These are phyloP conservation scores for Erpobdella octoculata DNA, from an alignment of 2,888 invertebrate genomes.

Conservation along the genomic window DNA sequence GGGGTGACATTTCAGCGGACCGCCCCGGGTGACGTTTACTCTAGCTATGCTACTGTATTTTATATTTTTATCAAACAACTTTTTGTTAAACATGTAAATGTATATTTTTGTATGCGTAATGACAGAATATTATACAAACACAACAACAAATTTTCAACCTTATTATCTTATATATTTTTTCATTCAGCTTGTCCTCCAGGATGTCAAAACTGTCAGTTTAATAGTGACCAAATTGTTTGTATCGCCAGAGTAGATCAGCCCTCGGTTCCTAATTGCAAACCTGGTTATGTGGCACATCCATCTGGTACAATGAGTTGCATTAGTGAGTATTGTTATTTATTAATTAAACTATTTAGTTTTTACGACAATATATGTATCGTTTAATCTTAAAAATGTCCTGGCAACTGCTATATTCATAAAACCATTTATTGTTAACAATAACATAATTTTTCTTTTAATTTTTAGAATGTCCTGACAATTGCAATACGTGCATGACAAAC, in stretches of 20 bases:
- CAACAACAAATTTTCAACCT: no score
- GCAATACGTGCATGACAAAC: background rate
- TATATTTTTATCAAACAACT: no score
- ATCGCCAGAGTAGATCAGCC: background rate
- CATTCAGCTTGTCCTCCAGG: constrained; percentile 29
- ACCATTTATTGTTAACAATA: no score
- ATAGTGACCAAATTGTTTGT: constrained; percentile 19
- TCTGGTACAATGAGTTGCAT: constrained; percentile 19
- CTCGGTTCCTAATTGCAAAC: constrained; percentile 5
- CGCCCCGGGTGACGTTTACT: no score
- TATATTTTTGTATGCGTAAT: no score
- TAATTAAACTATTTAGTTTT: background rate
- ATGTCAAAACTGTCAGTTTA: constrained; percentile 19
- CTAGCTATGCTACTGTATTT: no score
- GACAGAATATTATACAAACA: no score
- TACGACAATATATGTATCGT: no score
- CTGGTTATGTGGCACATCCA: constrained; percentile 23
- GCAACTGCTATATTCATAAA: no score
- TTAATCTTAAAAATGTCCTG: no score
- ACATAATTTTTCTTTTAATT: background rate
- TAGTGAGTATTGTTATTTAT: constrained; percentile 7
- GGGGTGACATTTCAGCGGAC: no score
- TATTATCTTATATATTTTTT: background rate
- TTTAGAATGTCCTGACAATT: constrained; percentile 27
- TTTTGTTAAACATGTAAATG: no score